These are phyloP conservation scores for Spongilla lacustris DNA, from an alignment of 37 sponge, comb jelly and placozoan species.

Conservation along the genomic window DNA sequence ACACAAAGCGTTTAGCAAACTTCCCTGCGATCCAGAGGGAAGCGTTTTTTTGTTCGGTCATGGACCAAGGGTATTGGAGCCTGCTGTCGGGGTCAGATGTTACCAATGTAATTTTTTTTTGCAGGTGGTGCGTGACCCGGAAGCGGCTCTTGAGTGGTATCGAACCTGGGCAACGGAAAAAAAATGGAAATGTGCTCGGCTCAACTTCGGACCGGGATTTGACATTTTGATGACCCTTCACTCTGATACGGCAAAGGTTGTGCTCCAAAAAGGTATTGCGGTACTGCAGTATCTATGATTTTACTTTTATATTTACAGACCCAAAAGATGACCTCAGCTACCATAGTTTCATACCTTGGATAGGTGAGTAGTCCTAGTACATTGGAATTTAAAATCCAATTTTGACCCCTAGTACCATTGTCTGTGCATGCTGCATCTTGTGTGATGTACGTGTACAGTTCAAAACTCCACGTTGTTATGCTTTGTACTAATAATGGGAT, in stretches of 20 bases:
- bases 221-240: conserved; percentile 18
- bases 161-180: neutral
- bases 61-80: conserved; percentile 13
- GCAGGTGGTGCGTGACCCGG: conserved; percentile 24
- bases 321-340: conserved; percentile 66
- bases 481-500: too few relatives aligned
- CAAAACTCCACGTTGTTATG: too few relatives aligned
- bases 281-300: too few relatives aligned
- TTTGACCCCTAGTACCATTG: too few relatives aligned
- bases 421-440: too few relatives aligned
- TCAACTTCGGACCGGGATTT: conserved; percentile 24
- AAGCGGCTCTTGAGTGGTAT: conserved; percentile 25
- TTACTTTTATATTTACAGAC: conserved; percentile 34
- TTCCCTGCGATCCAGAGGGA: conserved; percentile 31
- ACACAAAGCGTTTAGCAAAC: conserved; percentile 14
- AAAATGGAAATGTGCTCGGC: conserved; percentile 28
- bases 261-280: conserved; percentile 36
- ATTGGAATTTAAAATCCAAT: too few relatives aligned
- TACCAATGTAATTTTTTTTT: neutral
- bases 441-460: too few relatives aligned
- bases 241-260: conserved; percentile 29
- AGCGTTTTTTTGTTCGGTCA: conserved; percentile 48
- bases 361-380: conserved; percentile 41
- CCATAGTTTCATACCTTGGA: conserved; percentile 56
- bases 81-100: neutral